Conservation (phyloP, 2,888 invertebrate genomes). For the Epicampocera succincta region DNA sequence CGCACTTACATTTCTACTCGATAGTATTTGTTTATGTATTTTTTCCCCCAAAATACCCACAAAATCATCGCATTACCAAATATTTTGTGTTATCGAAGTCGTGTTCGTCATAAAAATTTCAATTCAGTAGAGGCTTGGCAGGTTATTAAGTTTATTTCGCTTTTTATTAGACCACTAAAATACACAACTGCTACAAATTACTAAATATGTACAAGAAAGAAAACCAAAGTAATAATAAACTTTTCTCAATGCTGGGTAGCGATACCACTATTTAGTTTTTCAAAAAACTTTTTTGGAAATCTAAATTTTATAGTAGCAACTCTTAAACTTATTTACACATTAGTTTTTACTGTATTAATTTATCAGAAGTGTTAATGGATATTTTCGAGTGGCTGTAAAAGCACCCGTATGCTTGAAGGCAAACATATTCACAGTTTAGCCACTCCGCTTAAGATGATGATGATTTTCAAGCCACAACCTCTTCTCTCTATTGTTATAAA, state of each 20-base stretch:
- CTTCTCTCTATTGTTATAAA: background rate
- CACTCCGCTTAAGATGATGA: too few species aligned
- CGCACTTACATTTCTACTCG: conserved; percentile 16
- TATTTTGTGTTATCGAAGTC: conserved; percentile 38
- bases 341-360: background rate
- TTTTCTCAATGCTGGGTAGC: too few species aligned
- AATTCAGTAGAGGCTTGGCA: conserved; percentile 17
- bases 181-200: background rate
- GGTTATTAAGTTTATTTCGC: background rate
- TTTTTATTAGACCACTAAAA: too few species aligned
- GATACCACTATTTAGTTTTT: too few species aligned
- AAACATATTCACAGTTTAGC: too few species aligned
- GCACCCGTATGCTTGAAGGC: too few species aligned
- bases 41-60: conserved; percentile 32
- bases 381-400: background rate
- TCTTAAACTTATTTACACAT: too few species aligned
- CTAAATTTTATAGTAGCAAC: too few species aligned
- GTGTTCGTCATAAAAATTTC: conserved; percentile 1
- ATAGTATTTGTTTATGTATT: too few species aligned
- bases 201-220: background rate
- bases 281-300: too few species aligned
- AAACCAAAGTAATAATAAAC: too few species aligned
- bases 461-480: too few species aligned
- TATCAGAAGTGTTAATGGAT: background rate
- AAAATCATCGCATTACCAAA: conserved; percentile 31